Base-by-base conservation (phyloP, 2,113 vertebrate genomes). In the Globicephala melas region DNA sequence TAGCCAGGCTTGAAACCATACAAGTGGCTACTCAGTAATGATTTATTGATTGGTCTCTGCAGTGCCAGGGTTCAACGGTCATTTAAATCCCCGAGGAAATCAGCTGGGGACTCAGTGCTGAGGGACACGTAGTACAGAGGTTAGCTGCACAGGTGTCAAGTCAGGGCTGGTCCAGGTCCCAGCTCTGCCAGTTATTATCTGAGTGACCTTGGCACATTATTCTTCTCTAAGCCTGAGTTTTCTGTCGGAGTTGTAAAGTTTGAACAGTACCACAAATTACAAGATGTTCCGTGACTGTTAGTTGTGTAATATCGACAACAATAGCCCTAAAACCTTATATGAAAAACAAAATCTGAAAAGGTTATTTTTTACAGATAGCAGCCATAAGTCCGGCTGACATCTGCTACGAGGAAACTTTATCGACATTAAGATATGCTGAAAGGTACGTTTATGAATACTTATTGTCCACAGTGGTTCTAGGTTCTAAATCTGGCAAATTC, bases 371-470 rank as follows among this genome's bases (percentile, higher is more conserved):
- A 68, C 96, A 99, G 99, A 99, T 99, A 41, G 99, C 98, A 47
- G 98, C 99, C 0, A 94, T 99, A 79, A 99, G 99, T 89, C 99
- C 99, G 4, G 99, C 99, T 67, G 99, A 99, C 95, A 99, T 99
- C 95, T 99, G 99, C 98, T 99, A 99, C 12, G 99, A 99, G 92
- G 99, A 99, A 97, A 99, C 99, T 12, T 98, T 99, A 41, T 99
- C 99, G 28, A 99, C 99, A 0, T 96, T 99, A 76, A 99, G 99
- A 91, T 99, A 99, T 0, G 99, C 99, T 21, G 99, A 99, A 94
- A 99, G 99, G 99, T 99, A 95, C 0, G 2, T 33, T 53, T n/a
- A 50, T 67, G 58, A 23, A 17, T 26, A 18, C 15, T 25, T 36
- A 11, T 53, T 28, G 4, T 13, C 41, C 9, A 4, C 3, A 0